Conservation (phyloP, 2,797 vertebrate genomes). For the Mormyrops boulengeri region DNA sequence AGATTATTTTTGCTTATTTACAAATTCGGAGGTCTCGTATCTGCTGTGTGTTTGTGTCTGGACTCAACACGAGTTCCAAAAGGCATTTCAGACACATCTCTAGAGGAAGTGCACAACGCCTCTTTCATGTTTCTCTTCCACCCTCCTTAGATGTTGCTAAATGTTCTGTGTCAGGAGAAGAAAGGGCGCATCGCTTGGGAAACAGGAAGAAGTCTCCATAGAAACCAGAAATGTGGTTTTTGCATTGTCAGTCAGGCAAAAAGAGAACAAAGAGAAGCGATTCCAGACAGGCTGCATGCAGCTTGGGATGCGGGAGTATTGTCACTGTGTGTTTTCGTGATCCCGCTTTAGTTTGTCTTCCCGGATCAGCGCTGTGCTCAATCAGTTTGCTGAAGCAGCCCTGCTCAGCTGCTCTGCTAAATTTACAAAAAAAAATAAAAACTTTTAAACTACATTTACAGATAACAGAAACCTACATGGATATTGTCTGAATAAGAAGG, state of each 20-base stretch:
- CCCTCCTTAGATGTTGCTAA: conserved; percentile 23
- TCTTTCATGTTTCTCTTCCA: conserved; percentile 1
- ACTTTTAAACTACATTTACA: background rate
- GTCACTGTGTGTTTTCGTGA: background rate
- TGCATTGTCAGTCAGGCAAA: conserved; percentile 18
- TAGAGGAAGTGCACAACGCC: background rate
- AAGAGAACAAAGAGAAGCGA: conserved; percentile 20
- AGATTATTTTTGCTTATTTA: background rate
- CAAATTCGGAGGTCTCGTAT: background rate
- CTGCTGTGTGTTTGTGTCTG: background rate
- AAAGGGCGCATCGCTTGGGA: conserved; percentile 15
- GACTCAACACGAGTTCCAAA: background rate
- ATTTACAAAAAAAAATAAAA: background rate
- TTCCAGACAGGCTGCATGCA: background rate
- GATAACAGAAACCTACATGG: background rate
- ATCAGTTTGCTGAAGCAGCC: background rate
- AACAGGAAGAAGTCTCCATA: conserved; percentile 37
- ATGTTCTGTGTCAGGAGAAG: conserved; percentile 24
- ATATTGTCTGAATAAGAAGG: background rate
- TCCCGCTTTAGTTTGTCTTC: background rate
- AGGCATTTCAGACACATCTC: background rate
- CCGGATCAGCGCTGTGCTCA: background rate
- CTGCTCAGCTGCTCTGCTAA: background rate
- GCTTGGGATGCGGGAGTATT: background rate
- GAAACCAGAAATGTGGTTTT: conserved; percentile 34